Evolutionary conservation across 1,140 invertebrate genomes (phyloP), one percentile per base, ranked within the genome.

Genomic region (Eriosoma lanigerum): DNA sequence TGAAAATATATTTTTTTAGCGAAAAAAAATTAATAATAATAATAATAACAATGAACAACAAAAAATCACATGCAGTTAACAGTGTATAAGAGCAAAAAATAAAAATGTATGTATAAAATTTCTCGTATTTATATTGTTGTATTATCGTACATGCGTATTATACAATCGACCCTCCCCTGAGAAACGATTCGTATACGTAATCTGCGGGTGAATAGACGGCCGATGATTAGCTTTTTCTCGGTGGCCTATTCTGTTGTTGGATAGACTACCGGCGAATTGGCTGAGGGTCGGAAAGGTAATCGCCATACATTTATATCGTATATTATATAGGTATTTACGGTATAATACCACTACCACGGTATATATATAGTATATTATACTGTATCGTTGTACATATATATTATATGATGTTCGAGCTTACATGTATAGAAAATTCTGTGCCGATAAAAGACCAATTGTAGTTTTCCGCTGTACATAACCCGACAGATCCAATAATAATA

Each of bases 191-290:
- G n/a, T 38, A 8, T 44, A 38, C 32, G 52, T 52, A 21, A 76
- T 76, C n/a, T n/a, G n/a, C 72, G 48, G 72, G 12, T 38, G 72
- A 58, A 76, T 58, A 58, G 72, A 76, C 72, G 52, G n/a, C n/a
- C n/a, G 72, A 76, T 76, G 72, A 76, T 76, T 76, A 76, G 52
- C 72, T 76, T 76, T 76, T 76, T 76, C 52, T 58, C 72, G 44
- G 52, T 19, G 15, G 26, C 32, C 70, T 54, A 56, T 75, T 75
- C 52, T 44, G 72, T 75, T 56, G 52, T 44, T 21, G 52, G 32
- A 32, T 38, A 38, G 24, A 24, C 46, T 52, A 48, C 12, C 70
- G 32, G 17, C 15, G 54, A 58, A 75, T 75, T 58, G 72, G 52
- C 52, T 24, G 32, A 29, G 72, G 52, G 29, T 38, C 17, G 29